Evolutionary conservation across 2,797 vertebrate genomes (phyloP), one percentile per base, ranked within the genome.

Genomic region (Sebastes goodei): DNA sequence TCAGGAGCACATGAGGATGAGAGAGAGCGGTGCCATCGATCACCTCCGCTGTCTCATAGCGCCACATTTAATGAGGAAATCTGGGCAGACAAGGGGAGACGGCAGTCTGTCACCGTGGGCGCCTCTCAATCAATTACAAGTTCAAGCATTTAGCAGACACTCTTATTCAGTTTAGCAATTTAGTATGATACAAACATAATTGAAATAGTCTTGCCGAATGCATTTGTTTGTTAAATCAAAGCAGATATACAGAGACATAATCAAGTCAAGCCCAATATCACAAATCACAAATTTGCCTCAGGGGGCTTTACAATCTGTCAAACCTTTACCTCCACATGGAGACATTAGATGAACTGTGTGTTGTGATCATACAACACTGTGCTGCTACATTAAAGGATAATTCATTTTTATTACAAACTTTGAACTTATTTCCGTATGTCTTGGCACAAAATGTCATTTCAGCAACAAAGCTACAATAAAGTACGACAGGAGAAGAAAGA

Each of bases 61-160:
- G 2, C 46, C 14, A 42, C 46, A 35, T 86, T 81, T 90, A 88
- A 93, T 88, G 89, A 89, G 88, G 78, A 87, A 79, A 90, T 86
- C 80, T 68, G 78, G 32, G 66, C 70, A 73, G 86, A 82, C 72
- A 27, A 71, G 84, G 74, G 74, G 82, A 42, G 69, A 66, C 57
- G 14, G 77, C 74, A 8, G 72, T 72, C 79, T 57, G 81, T 89
- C 79, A 73, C 65, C 1, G n/a, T 49, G 33, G 79, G 57, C 62
- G 52, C 20, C 88, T 82, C 82, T 85, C 89, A 84, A 10, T 87
- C 88, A n/a, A 1, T 62, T 59, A 84, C 29, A 70, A 25, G 55
- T 42, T 57, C 11, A 21, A 23, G 38, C 42, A 2, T 55, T 61
- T 15, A 56, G 71, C 52, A 66, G 23, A 62, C 17, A 9, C 35